A percentile compares a stretch with the other conserved stretches of the same genome.
Conservation (phyloP, 2,797 vertebrate species). For the Sebastes wilsoni region DNA sequence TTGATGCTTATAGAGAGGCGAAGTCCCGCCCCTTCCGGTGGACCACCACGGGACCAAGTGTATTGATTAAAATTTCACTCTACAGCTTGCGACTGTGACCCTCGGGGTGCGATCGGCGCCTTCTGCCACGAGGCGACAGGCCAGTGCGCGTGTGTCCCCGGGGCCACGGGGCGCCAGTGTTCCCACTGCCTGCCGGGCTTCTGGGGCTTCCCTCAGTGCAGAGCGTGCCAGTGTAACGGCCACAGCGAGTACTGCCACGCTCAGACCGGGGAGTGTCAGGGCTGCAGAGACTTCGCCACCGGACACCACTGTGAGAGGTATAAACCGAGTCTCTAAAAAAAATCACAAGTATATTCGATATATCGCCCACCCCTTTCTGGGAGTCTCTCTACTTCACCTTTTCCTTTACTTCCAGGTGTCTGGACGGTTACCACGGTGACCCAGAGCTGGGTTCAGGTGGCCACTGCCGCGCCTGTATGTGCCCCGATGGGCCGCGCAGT, state of each 20-base stretch:
- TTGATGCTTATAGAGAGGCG: too few species aligned
- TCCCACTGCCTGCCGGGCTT: constrained; percentile 89
- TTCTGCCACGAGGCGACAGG: constrained; percentile 90
- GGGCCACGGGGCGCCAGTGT: constrained; percentile 88
- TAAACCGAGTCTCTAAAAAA: rapidly evolving
- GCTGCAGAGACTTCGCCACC: constrained; percentile 88
- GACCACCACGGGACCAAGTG: too few species aligned
- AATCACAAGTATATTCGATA: too few species aligned
- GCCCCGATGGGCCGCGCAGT: constrained; percentile 91
- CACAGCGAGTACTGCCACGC: constrained; percentile 89
- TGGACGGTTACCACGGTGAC: constrained; percentile 91
- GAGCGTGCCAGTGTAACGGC: constrained; percentile 91
- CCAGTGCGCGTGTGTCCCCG: constrained; percentile 89
- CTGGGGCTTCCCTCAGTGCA: constrained; percentile 96
- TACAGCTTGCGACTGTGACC: constrained; percentile 90
- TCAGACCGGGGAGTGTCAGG: constrained; percentile 89
- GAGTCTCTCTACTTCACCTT: not conserved
- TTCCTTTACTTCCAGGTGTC: constrained; percentile 81
- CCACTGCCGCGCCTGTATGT: constrained; percentile 93
- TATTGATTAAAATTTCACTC: not conserved
- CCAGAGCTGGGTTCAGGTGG: constrained; percentile 88
- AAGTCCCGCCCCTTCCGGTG: too few species aligned
- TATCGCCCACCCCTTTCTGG: too few species aligned
- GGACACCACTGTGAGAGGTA: constrained; percentile 95
- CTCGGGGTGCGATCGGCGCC: constrained; percentile 82